These are phyloP conservation scores for Thaumatotibia leucotreta DNA, from an alignment of 1,140 invertebrate genomes.

Conservation along the genomic window DNA sequence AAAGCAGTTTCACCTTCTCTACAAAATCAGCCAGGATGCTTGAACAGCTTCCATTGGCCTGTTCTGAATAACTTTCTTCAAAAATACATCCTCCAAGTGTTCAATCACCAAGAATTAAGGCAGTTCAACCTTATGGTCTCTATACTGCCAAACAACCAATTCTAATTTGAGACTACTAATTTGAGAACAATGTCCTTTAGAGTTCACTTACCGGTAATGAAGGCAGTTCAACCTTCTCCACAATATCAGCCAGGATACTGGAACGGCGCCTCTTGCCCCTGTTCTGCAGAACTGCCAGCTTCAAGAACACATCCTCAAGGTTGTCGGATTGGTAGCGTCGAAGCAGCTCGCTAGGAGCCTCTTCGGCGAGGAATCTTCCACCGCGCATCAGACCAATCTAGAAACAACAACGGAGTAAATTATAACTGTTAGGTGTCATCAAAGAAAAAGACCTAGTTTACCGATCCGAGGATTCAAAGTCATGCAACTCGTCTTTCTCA, in stretches of 20 bases:
- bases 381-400: slow-evolving; percentile 95
- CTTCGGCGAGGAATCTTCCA: slow-evolving; percentile 93
- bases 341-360: slow-evolving; percentile 89
- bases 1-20: too few relatives aligned
- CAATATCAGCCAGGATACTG: slow-evolving; percentile 85
- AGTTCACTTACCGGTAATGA: slow-evolving; percentile 73
- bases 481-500: too few relatives aligned
- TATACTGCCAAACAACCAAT: too few relatives aligned
- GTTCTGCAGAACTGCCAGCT: slow-evolving; percentile 90
- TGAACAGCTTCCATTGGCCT: too few relatives aligned
- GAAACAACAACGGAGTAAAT: slow-evolving; percentile 26
- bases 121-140: too few relatives aligned
- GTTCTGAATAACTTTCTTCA: too few relatives aligned
- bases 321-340: slow-evolving; percentile 86
- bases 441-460: too few relatives aligned
- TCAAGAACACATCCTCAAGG: slow-evolving; percentile 95
- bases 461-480: too few relatives aligned
- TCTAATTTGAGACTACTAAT: too few relatives aligned
- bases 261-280: slow-evolving; percentile 86
- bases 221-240: slow-evolving; percentile 79
- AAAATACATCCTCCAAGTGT: too few relatives aligned
- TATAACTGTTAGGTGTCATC: background rate
- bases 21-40: too few relatives aligned
- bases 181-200: background rate
- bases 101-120: too few relatives aligned